A percentile compares a stretch with the other conserved stretches of the same genome.
Evolutionary conservation across 2,888 invertebrate genomes (phyloP).

Genomic region (Tipula confusa): DNA sequence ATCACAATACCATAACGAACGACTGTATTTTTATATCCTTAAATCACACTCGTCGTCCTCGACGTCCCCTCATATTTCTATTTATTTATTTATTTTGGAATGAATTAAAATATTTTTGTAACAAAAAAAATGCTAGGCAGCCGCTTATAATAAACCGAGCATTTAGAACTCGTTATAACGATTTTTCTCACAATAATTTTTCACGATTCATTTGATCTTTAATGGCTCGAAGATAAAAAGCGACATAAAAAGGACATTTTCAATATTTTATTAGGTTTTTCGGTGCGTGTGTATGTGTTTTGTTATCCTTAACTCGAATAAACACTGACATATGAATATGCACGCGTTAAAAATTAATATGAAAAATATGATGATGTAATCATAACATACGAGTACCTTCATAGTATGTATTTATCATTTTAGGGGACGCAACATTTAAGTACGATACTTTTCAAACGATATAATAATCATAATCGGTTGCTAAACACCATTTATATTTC

Average conservation of each 20-base stretch:
- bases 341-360: conserved; percentile 25
- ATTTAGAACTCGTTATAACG: conserved; percentile 14
- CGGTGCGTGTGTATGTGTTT: neutral
- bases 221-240: conserved; percentile 20
- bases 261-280: neutral
- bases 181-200: conserved; percentile 30
- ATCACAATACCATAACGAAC: conserved; percentile 15
- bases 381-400: neutral
- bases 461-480: too few relatives aligned
- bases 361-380: conserved; percentile 12
- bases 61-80: neutral
- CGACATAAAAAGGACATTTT: conserved; percentile 6
- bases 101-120: neutral
- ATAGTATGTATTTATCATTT: too few relatives aligned
- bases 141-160: neutral
- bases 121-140: neutral
- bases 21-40: conserved; percentile 15
- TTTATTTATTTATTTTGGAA: neutral
- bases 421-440: neutral
- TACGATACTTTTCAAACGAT: neutral
- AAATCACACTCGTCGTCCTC: neutral
- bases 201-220: conserved; percentile 28
- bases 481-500: too few relatives aligned
- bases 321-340: neutral
- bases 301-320: neutral